Evolutionary conservation across 2,113 vertebrate species (phyloP).

Genomic region (Brachionichthys hirsutus): DNA sequence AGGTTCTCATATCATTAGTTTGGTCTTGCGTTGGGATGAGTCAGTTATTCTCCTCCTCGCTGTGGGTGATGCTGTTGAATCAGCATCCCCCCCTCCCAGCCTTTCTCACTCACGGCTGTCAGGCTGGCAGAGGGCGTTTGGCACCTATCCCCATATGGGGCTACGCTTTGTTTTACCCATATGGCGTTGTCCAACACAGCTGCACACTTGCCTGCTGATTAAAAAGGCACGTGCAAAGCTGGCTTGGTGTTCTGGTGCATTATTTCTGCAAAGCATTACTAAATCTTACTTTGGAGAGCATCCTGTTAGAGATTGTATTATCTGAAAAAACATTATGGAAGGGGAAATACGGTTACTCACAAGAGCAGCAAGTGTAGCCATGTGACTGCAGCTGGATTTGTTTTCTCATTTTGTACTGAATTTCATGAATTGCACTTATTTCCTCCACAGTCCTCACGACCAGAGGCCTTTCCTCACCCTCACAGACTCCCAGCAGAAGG

Average conservation of each 20-base stretch:
- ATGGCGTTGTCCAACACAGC: constrained; percentile 47
- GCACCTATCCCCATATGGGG: constrained; percentile 26
- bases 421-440: constrained; percentile 30
- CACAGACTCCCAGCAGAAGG: constrained; percentile 76
- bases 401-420: neutral
- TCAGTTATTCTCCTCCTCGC: neutral
- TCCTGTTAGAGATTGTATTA: neutral
- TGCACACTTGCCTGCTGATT: constrained; percentile 37
- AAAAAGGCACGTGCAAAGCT: constrained; percentile 46
- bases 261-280: constrained; percentile 35
- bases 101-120: neutral
- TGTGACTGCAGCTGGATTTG: neutral
- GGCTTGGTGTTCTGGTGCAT: constrained; percentile 22
- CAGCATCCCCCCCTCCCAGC: neutral
- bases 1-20: no score
- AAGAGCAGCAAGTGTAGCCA: neutral
- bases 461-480: constrained; percentile 81
- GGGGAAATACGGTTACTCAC: neutral
- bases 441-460: constrained; percentile 76
- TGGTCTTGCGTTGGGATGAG: no score
- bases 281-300: neutral
- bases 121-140: constrained; percentile 24
- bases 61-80: no score
- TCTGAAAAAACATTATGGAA: neutral
- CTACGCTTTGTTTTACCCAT: constrained; percentile 62